A percentile compares a stretch with the other conserved stretches of the same genome.
These are phyloP conservation scores for Platycheirus albimanus DNA, from an alignment of 2,888 invertebrate species.

Conservation along the genomic window DNA sequence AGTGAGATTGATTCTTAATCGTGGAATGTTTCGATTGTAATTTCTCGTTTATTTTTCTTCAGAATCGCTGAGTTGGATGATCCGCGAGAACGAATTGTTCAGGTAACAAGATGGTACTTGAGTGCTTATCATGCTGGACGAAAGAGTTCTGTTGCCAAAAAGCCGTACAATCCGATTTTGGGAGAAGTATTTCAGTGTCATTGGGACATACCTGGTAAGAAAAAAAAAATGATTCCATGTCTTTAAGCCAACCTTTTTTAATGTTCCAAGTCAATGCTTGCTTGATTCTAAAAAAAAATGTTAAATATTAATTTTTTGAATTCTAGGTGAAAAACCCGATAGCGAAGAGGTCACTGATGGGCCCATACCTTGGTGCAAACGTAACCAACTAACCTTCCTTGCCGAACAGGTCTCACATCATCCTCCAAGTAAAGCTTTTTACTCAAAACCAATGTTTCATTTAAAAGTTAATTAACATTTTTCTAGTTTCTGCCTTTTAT, in stretches of 20 bases:
- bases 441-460: too few species aligned
- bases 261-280: too few species aligned
- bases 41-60: slow-evolving; percentile 41
- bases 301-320: background rate
- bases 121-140: slow-evolving; percentile 99
- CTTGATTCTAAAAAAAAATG: too few species aligned
- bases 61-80: slow-evolving; percentile 95
- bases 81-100: slow-evolving; percentile 95
- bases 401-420: slow-evolving; percentile 99
- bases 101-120: slow-evolving; percentile 97
- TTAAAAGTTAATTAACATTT: background rate
- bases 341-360: slow-evolving; percentile 87
- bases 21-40: background rate
- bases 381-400: slow-evolving; percentile 95
- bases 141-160: slow-evolving; percentile 98
- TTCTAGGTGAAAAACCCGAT: slow-evolving; percentile 76
- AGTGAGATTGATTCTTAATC: slow-evolving; percentile 75
- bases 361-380: slow-evolving; percentile 95
- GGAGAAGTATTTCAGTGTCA: slow-evolving; percentile 97
- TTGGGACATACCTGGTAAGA: slow-evolving; percentile 87
- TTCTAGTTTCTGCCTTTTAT: slow-evolving; percentile 97
- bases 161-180: slow-evolving; percentile 99
- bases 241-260: too few species aligned
- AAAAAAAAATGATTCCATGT: background rate
- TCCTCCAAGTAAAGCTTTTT: slow-evolving; percentile 90